Conservation (phyloP, 1,140 invertebrate genomes). For the Pomacea maculata region DNA sequence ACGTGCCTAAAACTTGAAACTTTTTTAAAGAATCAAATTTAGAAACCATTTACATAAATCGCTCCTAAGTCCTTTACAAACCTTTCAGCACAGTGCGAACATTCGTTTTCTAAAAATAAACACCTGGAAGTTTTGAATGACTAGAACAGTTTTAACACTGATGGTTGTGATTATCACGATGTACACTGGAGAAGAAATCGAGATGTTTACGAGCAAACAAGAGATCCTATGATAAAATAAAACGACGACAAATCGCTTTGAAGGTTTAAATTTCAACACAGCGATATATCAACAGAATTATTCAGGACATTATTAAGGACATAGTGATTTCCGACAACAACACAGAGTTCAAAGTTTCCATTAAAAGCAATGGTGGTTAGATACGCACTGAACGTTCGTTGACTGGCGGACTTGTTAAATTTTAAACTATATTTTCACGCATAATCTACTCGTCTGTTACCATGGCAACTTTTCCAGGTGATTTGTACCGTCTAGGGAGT, state of each 20-base stretch:
- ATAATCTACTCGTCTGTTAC: too few relatives aligned
- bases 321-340: neutral
- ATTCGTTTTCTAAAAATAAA: neutral
- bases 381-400: neutral
- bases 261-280: neutral
- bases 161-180: neutral
- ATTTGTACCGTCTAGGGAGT: too few relatives aligned
- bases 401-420: too few relatives aligned
- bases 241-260: too few relatives aligned
- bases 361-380: neutral
- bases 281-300: neutral
- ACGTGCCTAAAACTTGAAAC: too few relatives aligned
- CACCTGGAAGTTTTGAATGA: neutral
- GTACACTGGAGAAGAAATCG: neutral
- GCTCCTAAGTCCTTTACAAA: neutral
- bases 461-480: too few relatives aligned
- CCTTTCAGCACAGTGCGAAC: neutral
- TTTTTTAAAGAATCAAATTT: neutral
- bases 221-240: too few relatives aligned
- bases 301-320: neutral
- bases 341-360: neutral
- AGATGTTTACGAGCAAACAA: neutral
- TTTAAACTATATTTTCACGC: too few relatives aligned
- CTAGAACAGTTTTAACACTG: neutral
- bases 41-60: neutral